Conservation (phyloP, 2,113 vertebrate genomes). For the Furnarius figulus region DNA sequence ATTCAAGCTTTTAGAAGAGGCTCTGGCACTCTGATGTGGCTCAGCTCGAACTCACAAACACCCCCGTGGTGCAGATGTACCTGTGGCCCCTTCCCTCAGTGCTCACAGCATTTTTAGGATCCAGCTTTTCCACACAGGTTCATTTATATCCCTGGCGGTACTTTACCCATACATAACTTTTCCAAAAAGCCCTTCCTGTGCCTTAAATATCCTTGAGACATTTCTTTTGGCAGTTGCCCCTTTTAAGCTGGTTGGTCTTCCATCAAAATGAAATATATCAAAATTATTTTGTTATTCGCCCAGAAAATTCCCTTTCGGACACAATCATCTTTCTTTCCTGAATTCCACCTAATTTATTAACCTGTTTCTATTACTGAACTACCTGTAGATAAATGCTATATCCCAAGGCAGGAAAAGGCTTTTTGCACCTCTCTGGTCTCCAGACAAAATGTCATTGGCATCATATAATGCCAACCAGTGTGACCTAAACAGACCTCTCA, state of each 20-base stretch:
- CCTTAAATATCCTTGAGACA: slow-evolving; percentile 37
- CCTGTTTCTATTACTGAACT: not conserved
- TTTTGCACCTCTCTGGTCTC: not conserved
- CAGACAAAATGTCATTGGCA: not conserved
- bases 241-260: slow-evolving; percentile 25
- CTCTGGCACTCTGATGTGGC: accelerated
- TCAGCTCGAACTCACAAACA: not conserved
- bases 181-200: not conserved
- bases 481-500: not conserved
- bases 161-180: not conserved
- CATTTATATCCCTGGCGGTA: not conserved
- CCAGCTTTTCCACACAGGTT: not conserved
- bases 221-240: not conserved
- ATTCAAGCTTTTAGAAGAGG: not conserved
- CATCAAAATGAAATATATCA: slow-evolving; percentile 45
- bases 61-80: not conserved
- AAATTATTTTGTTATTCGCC: slow-evolving; percentile 48
- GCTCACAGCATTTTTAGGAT: not conserved
- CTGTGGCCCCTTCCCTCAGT: not conserved
- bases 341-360: slow-evolving; percentile 44
- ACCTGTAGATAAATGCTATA: not conserved
- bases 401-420: not conserved
- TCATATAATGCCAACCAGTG: not conserved
- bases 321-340: slow-evolving; percentile 33
- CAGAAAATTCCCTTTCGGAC: slow-evolving; percentile 40